phyloP scores from a whole-genome alignment of 2,113 vertebrate genomes.

The pig (Sus scrofa) region T2T-Sscrofa CM000812.6:143452501-143453000 shows the following conservation, averaged over 20 bases:
- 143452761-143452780: conserved; percentile 57
- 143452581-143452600: conserved; percentile 39
- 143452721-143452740: conserved; percentile 25
- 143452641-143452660: conserved; percentile 9
- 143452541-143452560: background rate
- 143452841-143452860: conserved; percentile 57
- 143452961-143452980: conserved; percentile 70
- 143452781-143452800: conserved; percentile 65
- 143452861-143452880: conserved; percentile 73
- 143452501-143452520: conserved; percentile 37
- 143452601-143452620: conserved; percentile 47
- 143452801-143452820: conserved; percentile 66
- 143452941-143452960: conserved; percentile 60
- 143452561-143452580: conserved; percentile 31
- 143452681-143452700: conserved; percentile 28
- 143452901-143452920: conserved; percentile 75
- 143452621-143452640: conserved; percentile 30
- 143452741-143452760: conserved; percentile 10
- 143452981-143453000: conserved; percentile 46
- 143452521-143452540: conserved; percentile 25
- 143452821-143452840: conserved; percentile 57
- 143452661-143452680: background rate
- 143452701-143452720: background rate
- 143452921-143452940: conserved; percentile 76
- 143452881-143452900: conserved; percentile 75